Base-by-base conservation (phyloP, 1,140 invertebrate species). In the Drosophila kohkoa region DNA sequence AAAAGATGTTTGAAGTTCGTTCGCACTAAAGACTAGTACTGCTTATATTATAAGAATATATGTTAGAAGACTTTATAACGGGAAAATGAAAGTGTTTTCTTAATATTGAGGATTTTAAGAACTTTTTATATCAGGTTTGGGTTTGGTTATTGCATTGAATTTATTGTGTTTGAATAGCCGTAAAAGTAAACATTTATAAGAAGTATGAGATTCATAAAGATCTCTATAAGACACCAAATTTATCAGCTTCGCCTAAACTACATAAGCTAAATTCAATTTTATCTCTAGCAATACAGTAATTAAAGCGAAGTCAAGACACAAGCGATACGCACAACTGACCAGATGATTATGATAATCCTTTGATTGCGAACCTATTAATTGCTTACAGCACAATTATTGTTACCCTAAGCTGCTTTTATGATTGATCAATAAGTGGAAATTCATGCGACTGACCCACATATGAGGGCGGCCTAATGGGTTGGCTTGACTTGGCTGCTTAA, bases 401-500 rank as follows among this genome's bases (percentile, higher is more conserved):
- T 25, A 13, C 41, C 41, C 41, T 43, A 43, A 52, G 25, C 49
- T 54, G 30, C 30, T 15, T 54, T 15, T 41, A 41, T 57, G 54
- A 43, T 32, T 48, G 13, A 65, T 28, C 25, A 59, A 59, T 59
- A 59, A 10, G 2, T 35, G 13, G 20, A 45, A n/a, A 11, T 32
- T 55, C 5, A 32, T 15, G 28, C 25, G 15, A 55, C 54, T 65
- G 63, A 65, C 67, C 57, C 58, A 70, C 49, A 74, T 60, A 48
- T 63, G 6, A 5, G 11, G 6, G 60, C 20, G 20, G 20, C 20
- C 49, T 32, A 15, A 41, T 55, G 7, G 32, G 20, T 38, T 16
- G 41, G 1, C 7, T 30, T 16, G 45, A 10, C 55, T 49, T 62
- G 35, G n/a, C 25, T n/a, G 28, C n/a, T 54, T 32, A 20, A 41